Evolutionary conservation across 2,797 vertebrate species (phyloP), one percentile per base, ranked within the genome.

Genomic region (Menidia menidia): DNA sequence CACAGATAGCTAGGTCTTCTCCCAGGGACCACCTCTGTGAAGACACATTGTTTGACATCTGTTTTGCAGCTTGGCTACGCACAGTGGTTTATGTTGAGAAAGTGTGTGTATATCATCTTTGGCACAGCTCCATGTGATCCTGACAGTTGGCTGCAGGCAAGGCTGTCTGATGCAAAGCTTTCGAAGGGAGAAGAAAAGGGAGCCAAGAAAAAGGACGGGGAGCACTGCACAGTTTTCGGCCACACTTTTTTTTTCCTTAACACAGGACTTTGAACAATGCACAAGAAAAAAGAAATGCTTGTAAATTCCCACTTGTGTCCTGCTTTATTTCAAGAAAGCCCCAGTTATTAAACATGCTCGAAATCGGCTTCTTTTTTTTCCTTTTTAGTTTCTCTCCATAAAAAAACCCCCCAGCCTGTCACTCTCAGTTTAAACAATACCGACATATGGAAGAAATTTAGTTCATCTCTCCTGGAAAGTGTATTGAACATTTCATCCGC

Each of bases 11-110:
- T 61, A 42, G 78, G 58, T 72, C 64, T 68, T 78, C 75, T 72
- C 48, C 47, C 80, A 60, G 83, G 72, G 86, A 88, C 86, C 88
- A 91, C 88, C 88, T 59, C 82, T 75, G 70, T 68, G 87, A 64
- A 42, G 66, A 32, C 45, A 10, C 65, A 52, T 57, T 78, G 75
- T 87, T 81, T 77, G 63, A 92, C 92, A 94, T 94, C 92, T 94
- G 93, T 85, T 93, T 91, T 92, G 86, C 92, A 94, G 91, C 81
- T 92, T 92, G 83, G 65, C 78, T 32, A 48, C 70, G 87, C 73
- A 81, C 48, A 10, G 71, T 68, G 64, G 86, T 91, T 91, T 91
- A 82, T 87, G 83, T 90, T 92, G 79, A 88, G 78, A 87, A 81
- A 81, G 68, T 78, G 80, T 83, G 83, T 90, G 82, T 92, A 85